Percentiles rank a stretch among this genome's conserved stretches.
Conservation (phyloP, 2,888 invertebrate genomes). For the Amiota mariae region DNA sequence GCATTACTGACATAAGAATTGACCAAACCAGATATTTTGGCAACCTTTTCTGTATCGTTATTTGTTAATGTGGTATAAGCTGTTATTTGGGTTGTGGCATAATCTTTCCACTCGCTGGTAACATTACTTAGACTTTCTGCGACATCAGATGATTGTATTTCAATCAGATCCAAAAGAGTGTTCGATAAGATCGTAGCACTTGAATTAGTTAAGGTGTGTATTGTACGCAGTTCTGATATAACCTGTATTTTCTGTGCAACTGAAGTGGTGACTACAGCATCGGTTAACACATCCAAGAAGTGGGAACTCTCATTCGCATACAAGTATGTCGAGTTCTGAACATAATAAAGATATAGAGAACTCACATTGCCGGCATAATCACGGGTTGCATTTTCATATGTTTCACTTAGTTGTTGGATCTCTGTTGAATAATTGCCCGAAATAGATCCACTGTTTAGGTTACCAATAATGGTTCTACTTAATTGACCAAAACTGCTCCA, state of each 20-base stretch:
- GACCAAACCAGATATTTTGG: neutral
- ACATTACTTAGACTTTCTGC: neutral
- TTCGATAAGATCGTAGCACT: neutral
- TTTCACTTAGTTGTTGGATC: neutral
- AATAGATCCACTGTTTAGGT: conserved; percentile 1
- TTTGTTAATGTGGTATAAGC: neutral
- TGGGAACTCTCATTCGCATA: neutral
- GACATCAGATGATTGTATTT: neutral
- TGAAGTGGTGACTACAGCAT: neutral
- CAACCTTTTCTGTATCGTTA: conserved; percentile 8
- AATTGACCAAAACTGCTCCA: neutral
- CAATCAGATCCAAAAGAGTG: neutral
- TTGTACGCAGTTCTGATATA: neutral
- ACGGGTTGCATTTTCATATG: conserved; percentile 1
- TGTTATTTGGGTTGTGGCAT: neutral
- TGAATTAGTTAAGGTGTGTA: neutral
- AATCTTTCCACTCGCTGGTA: neutral
- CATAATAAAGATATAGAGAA: neutral
- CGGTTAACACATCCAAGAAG: neutral
- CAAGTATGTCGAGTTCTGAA: neutral
- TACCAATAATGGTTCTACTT: neutral
- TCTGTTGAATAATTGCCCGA: neutral
- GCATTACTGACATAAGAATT: neutral
- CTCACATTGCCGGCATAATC: conserved; percentile 4
- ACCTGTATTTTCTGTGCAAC: neutral